Evolutionary conservation across 2,113 vertebrate genomes (phyloP).

Genomic region (Lathamus discolor): DNA sequence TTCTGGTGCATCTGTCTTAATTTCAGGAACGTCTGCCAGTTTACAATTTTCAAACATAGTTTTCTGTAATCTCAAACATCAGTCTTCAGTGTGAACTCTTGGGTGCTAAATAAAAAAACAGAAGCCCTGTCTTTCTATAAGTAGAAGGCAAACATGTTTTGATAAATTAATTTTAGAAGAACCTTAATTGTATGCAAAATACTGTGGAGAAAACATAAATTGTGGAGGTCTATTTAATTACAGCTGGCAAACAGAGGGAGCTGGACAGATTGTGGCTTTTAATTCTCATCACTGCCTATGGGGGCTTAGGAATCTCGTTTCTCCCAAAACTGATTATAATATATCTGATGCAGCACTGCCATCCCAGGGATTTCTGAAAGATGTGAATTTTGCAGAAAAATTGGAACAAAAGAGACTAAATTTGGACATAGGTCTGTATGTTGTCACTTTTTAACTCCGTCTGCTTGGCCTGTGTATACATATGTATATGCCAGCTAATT

Average conservation of each 20-base stretch:
- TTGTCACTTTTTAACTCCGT: background rate
- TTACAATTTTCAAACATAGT: background rate
- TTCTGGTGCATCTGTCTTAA: background rate
- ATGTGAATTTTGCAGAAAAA: background rate
- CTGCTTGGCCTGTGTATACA: background rate
- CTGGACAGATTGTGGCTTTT: conserved; percentile 57
- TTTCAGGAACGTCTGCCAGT: background rate
- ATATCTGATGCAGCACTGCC: background rate
- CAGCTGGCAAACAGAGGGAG: background rate
- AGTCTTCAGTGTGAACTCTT: background rate
- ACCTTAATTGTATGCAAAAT: background rate
- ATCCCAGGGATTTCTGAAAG: background rate
- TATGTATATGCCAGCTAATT: background rate
- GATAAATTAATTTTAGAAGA: background rate
- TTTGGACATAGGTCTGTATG: background rate
- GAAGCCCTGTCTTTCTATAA: background rate
- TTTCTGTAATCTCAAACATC: background rate
- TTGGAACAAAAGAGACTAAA: background rate
- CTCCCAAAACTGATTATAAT: background rate
- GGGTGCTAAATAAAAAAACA: background rate
- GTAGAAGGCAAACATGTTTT: background rate
- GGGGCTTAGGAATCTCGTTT: background rate
- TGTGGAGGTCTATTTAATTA: background rate
- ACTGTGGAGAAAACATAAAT: background rate
- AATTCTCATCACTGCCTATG: conserved; percentile 6